Conservation (phyloP, 2,797 vertebrate species). For the Hydrolagus colliei region DNA sequence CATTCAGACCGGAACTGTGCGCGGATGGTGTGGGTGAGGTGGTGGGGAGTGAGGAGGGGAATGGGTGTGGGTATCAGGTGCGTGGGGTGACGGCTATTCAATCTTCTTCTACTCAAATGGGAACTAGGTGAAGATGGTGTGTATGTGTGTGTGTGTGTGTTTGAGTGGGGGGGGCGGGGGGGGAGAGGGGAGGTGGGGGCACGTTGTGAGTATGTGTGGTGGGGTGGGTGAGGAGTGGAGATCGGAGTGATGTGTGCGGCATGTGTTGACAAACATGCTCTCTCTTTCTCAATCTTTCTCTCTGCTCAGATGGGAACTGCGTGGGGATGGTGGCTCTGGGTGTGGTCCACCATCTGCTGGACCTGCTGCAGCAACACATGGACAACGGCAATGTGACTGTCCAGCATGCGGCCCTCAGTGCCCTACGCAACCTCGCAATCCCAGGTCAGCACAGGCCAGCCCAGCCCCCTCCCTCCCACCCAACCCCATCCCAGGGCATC, state of each 20-base stretch:
- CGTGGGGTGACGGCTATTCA: background rate
- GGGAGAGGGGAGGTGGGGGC: too few relatives aligned
- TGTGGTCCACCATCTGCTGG: conserved; percentile 73
- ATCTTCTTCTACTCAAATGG: too few relatives aligned
- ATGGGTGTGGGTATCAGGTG: too few relatives aligned
- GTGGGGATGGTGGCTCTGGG: conserved; percentile 75
- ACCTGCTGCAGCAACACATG: conserved; percentile 70
- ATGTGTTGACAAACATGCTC: conserved; percentile 33
- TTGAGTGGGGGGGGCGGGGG: too few relatives aligned
- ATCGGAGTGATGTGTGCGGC: conserved; percentile 15
- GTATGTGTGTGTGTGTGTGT: too few relatives aligned
- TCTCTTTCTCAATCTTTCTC: background rate
- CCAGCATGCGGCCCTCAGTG: conserved; percentile 77
- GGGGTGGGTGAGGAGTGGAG: too few relatives aligned
- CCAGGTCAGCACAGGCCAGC: conserved; percentile 58
- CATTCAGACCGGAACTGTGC: too few relatives aligned
- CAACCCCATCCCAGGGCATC: too few relatives aligned
- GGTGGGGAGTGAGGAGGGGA: too few relatives aligned
- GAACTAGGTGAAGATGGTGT: too few relatives aligned
- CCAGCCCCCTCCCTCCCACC: background rate
- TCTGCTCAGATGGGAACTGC: conserved; percentile 69
- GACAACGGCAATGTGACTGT: conserved; percentile 71
- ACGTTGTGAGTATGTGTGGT: too few relatives aligned
- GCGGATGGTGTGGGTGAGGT: too few relatives aligned
- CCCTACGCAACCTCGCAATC: conserved; percentile 75